Evolutionary conservation across 1,140 invertebrate species (phyloP), one percentile per base, ranked within the genome.

Genomic region (Copidosoma floridanum): DNA sequence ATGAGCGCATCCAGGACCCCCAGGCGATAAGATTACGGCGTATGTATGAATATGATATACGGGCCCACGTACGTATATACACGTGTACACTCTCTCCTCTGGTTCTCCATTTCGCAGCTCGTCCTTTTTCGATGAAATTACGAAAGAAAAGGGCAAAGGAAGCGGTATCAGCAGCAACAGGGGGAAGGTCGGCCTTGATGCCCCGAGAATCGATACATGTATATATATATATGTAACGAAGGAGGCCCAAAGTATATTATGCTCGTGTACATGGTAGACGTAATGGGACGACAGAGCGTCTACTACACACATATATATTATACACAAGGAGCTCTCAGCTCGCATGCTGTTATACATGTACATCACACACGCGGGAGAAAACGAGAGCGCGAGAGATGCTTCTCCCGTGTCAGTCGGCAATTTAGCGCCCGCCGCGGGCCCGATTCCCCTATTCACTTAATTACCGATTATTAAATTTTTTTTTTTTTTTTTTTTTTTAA

Each of bases 131-230:
- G 48, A 32, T 27, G 10, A 32, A 32, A 32, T 32, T 32, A 32
- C 12, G 29, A 12, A 32, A 32, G 12, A 32, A 12, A 32, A 12
- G 29, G 12, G 29, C 29, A 32, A 23, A 27, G 51, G 14, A 32
- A 37, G 18, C n/a, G 27, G 51, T 20, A 29, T 6, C 7, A 53
- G 35, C 38, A n/a, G n/a, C n/a, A n/a, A 21, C 41, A 41, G 16
- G 44, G 54, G 54, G 38, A 47, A 3, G 54, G 43, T n/a, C 29
- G 32, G 29, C 35, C 48, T 58, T 27, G 48, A 51, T 41, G 44
- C 23, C 35, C 23, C n/a, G n/a, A n/a, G n/a, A n/a, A n/a, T n/a
- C n/a, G n/a, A n/a, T n/a, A n/a, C n/a, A n/a, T n/a, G n/a, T n/a
- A n/a, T n/a, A n/a, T n/a, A n/a, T n/a, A n/a, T n/a, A n/a, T n/a